These are phyloP conservation scores for Struthidea cinerea DNA, from an alignment of 2,113 vertebrate genomes.

Conservation along the genomic window DNA sequence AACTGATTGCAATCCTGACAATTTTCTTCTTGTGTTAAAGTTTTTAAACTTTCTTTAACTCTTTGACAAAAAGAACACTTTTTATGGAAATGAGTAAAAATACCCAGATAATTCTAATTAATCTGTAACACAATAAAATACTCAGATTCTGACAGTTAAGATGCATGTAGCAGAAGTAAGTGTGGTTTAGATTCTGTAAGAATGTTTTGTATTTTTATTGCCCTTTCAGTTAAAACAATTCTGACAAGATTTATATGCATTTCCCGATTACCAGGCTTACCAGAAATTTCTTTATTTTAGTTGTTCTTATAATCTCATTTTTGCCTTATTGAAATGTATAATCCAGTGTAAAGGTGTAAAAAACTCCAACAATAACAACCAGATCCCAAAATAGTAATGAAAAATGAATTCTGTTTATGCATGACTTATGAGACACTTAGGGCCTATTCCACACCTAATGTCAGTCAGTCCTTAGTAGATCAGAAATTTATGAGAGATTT, in stretches of 20 bases:
- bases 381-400: background rate
- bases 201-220: background rate
- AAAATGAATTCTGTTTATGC: background rate
- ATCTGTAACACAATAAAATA: background rate
- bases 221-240: background rate
- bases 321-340: background rate
- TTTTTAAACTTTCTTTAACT: background rate
- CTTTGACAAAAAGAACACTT: background rate
- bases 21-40: background rate
- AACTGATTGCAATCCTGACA: background rate
- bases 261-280: background rate
- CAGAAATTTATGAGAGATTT: background rate
- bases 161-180: background rate
- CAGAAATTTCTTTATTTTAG: background rate
- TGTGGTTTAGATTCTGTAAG: background rate
- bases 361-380: rapidly evolving
- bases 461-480: background rate
- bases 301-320: background rate
- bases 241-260: background rate
- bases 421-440: background rate
- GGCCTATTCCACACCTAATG: background rate
- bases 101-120: background rate
- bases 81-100: background rate
- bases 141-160: background rate
- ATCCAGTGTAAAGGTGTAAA: background rate